phyloP scores from a whole-genome alignment of 2,797 vertebrate species.

The Margarornis squamiger region DNA sequence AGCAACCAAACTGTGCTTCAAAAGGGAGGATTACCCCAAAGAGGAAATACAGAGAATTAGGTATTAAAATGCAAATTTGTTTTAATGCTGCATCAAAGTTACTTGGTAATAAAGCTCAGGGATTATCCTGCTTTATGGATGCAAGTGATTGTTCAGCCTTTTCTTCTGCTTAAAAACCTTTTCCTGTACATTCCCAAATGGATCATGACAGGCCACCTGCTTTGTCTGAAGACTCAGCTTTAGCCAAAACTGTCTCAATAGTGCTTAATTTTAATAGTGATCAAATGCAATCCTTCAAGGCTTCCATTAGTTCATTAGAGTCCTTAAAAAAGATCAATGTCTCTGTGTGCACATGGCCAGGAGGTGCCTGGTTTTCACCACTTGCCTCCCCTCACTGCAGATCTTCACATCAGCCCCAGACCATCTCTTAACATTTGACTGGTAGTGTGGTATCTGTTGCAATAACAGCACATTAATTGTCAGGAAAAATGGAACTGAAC shows the following conservation, averaged over 20 bases:
- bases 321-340: not conserved
- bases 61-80: constrained; percentile 31
- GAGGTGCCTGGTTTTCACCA: not conserved
- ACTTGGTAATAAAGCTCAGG: not conserved
- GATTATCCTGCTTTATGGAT: not conserved
- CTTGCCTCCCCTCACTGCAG: not conserved
- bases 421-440: accelerated
- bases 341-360: not conserved
- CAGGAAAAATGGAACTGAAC: not conserved
- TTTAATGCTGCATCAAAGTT: constrained; percentile 30
- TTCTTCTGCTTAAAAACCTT: not conserved
- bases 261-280: not conserved
- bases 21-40: not conserved
- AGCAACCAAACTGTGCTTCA: not conserved
- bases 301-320: not conserved
- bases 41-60: not conserved
- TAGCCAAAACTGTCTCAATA: not conserved
- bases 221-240: not conserved
- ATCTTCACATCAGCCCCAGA: not conserved
- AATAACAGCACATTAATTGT: not conserved
- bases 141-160: not conserved
- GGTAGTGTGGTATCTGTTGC: not conserved
- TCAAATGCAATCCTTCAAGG: not conserved
- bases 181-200: not conserved
- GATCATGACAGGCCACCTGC: not conserved